phyloP scores from a whole-genome alignment of 2,888 invertebrate genomes.

The Norana najaformis region DNA sequence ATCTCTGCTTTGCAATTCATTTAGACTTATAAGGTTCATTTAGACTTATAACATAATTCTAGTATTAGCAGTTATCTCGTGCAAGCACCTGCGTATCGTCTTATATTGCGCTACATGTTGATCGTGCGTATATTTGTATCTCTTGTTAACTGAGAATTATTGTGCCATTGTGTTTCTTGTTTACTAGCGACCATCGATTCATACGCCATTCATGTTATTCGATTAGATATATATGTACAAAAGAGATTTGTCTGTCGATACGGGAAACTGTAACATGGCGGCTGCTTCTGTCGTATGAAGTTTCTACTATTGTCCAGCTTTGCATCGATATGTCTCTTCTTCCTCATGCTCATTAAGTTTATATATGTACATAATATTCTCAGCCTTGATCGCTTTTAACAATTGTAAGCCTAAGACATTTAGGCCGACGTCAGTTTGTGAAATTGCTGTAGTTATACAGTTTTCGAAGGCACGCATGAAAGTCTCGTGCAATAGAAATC shows the following conservation, averaged over 20 bases:
- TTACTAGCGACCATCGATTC: not conserved
- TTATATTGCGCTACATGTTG: too few relatives aligned
- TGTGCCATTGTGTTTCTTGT: not conserved
- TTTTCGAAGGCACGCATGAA: not conserved
- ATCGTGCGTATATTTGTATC: not conserved
- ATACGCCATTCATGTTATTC: too few relatives aligned
- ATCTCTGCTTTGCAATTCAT: too few relatives aligned
- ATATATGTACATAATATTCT: not conserved
- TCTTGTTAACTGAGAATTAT: not conserved
- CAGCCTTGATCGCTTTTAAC: not conserved
- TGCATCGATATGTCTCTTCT: not conserved
- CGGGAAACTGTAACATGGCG: not conserved
- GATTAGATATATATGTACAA: not conserved
- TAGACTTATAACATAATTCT: too few relatives aligned
- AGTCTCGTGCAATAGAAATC: not conserved
- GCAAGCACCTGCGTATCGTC: not conserved
- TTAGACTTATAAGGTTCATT: too few relatives aligned
- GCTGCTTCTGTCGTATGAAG: not conserved
- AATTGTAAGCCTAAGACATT: not conserved
- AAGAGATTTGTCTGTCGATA: not conserved
- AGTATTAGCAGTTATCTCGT: not conserved
- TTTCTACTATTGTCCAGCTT: not conserved
- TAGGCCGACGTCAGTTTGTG: not conserved
- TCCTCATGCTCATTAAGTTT: not conserved
- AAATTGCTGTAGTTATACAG: not conserved